A percentile compares a stretch with the other conserved stretches of the same genome.
These are phyloP conservation scores for Perdita meconis DNA, from an alignment of 2,888 invertebrate species.

Conservation along the genomic window DNA sequence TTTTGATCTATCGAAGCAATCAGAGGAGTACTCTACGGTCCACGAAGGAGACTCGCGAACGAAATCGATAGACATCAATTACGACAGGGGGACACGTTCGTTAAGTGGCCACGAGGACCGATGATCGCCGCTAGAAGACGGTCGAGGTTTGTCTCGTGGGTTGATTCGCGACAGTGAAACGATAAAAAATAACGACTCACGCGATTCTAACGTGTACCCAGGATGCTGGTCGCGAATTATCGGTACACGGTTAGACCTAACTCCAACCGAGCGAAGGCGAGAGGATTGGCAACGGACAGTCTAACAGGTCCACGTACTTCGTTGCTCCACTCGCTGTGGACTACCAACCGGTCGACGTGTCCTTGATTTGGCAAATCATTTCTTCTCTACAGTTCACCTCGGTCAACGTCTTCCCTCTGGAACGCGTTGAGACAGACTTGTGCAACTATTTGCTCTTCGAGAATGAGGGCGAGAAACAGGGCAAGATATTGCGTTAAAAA, in stretches of 20 bases:
- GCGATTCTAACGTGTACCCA: conserved; percentile 16
- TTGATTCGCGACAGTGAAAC: too few relatives aligned
- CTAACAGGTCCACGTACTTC: conserved; percentile 9
- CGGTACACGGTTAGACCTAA: conserved; percentile 30
- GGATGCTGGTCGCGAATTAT: conserved; percentile 1
- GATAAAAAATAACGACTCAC: conserved; percentile 9
- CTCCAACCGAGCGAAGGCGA: conserved; percentile 22
- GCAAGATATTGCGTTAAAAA: too few relatives aligned
- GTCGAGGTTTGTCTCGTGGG: too few relatives aligned
- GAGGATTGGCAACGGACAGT: conserved; percentile 28
- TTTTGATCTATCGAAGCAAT: conserved; percentile 49
- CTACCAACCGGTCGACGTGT: conserved; percentile 13
- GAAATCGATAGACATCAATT: conserved; percentile 22
- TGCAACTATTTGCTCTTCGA: too few relatives aligned
- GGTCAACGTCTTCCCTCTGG: background rate
- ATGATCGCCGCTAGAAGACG: background rate
- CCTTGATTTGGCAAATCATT: conserved; percentile 37
- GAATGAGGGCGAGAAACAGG: too few relatives aligned
- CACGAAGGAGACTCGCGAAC: conserved; percentile 24
- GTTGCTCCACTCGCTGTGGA: conserved; percentile 24
- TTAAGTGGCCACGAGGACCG: conserved; percentile 1
- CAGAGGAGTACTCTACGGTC: conserved; percentile 22
- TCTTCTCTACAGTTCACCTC: background rate
- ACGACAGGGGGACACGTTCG: conserved; percentile 13
- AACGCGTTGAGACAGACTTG: background rate